Evolutionary conservation across 1,140 invertebrate species (phyloP).

Genomic region (Batillaria attramentaria): DNA sequence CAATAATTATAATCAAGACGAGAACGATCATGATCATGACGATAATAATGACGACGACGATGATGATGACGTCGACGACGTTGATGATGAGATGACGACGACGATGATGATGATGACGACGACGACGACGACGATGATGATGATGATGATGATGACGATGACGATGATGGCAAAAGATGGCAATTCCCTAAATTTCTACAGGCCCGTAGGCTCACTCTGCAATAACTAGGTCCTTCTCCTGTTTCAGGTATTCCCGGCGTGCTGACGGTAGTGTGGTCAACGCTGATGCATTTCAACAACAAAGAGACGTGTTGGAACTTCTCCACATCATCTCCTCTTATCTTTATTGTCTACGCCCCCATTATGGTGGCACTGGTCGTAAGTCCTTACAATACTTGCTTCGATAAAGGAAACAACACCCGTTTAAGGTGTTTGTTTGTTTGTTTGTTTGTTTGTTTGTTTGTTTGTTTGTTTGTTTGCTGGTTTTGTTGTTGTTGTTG

Average conservation of each 20-base stretch:
- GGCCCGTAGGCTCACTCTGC: too few relatives aligned
- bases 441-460: slow-evolving; percentile 4
- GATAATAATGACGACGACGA: not conserved
- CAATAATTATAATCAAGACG: not conserved
- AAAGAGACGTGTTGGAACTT: slow-evolving; percentile 71
- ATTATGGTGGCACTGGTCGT: slow-evolving; percentile 72
- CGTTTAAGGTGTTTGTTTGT: too few relatives aligned
- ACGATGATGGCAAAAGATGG: slow-evolving; percentile 20
- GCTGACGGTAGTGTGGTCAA: slow-evolving; percentile 69
- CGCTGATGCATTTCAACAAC: slow-evolving; percentile 64
- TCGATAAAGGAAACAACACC: too few relatives aligned
- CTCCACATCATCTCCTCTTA: slow-evolving; percentile 64
- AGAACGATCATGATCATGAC: not conserved
- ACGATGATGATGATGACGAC: slow-evolving; percentile 22
- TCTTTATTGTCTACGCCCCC: slow-evolving; percentile 73
- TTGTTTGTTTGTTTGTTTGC: not conserved
- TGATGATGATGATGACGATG: slow-evolving; percentile 20
- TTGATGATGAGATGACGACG: not conserved
- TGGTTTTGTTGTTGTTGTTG: too few relatives aligned
- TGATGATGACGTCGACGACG: slow-evolving; percentile 5
- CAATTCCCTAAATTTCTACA: too few relatives aligned
- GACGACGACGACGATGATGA: slow-evolving; percentile 26
- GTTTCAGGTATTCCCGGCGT: slow-evolving; percentile 71
- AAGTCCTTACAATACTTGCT: slow-evolving; percentile 49
- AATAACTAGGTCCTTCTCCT: too few relatives aligned